Conservation (phyloP, 2,113 vertebrate species). For the Coreoperca whiteheadi region DNA sequence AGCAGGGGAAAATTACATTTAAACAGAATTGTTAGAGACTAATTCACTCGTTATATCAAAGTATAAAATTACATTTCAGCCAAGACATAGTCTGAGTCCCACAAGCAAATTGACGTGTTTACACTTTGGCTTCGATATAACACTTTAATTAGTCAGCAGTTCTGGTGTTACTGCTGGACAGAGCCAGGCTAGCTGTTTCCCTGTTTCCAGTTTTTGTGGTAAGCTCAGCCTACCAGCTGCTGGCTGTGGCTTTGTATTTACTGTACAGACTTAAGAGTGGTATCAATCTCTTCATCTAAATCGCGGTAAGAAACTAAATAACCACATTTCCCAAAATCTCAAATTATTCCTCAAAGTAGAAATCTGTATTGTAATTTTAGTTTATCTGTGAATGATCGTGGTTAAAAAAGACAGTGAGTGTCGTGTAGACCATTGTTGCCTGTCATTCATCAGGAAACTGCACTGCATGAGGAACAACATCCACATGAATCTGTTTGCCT, state of each 20-base stretch:
- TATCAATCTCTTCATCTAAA: too few species aligned
- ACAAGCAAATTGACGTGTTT: background rate
- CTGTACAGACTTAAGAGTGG: background rate
- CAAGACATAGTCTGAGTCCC: background rate
- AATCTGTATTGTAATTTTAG: background rate
- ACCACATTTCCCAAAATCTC: background rate
- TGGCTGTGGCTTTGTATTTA: constrained; percentile 3
- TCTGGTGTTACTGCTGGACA: background rate
- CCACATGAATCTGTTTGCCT: constrained; percentile 96
- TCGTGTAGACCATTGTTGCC: background rate
- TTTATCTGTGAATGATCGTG: background rate
- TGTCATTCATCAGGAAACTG: constrained; percentile 86
- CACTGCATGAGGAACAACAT: constrained; percentile 98
- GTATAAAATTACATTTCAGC: background rate
- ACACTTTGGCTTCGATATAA: background rate
- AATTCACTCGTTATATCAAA: background rate
- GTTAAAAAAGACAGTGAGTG: background rate
- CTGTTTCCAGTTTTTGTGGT: background rate
- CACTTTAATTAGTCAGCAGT: background rate
- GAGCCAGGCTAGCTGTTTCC: background rate
- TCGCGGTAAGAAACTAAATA: background rate
- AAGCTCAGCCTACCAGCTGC: background rate
- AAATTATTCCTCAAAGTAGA: background rate
- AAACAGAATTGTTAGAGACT: too few species aligned
- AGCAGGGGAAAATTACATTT: background rate